A percentile compares a stretch with the other conserved stretches of the same genome.
phyloP scores from a whole-genome alignment of 1,140 invertebrate genomes.

The Lepidostoma basale region DNA sequence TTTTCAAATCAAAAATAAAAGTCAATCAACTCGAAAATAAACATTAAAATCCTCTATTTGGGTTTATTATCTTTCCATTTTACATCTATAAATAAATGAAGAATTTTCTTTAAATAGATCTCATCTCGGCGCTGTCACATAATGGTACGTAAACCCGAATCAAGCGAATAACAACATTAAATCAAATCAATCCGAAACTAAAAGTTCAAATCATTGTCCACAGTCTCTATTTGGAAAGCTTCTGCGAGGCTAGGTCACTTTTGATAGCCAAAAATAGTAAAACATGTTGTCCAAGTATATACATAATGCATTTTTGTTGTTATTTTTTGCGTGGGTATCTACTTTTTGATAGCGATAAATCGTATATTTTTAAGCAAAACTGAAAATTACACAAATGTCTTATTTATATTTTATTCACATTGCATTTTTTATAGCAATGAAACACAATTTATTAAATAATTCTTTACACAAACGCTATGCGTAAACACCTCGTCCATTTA shows the following conservation, averaged over 20 bases:
- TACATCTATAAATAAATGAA: conserved; percentile 34
- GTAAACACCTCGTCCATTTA: conserved; percentile 31
- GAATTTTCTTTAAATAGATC: conserved; percentile 34
- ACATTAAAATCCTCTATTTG: conserved; percentile 14
- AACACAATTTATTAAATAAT: background rate
- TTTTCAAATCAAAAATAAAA: conserved; percentile 13
- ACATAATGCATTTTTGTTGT: conserved; percentile 37
- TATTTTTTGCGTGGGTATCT: conserved; percentile 29
- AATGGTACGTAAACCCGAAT: conserved; percentile 1
- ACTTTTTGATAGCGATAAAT: background rate
- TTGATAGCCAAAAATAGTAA: conserved; percentile 37
- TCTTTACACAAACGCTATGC: conserved; percentile 21
- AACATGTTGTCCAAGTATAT: conserved; percentile 34
- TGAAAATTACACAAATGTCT: background rate
- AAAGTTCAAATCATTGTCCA: conserved; percentile 10
- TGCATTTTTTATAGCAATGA: conserved; percentile 1
- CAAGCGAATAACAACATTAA: background rate
- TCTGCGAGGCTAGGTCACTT: conserved; percentile 3
- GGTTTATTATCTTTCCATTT: conserved; percentile 19
- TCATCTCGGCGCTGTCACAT: conserved; percentile 29
- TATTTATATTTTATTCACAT: background rate
- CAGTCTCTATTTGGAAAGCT: background rate
- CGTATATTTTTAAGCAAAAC: background rate
- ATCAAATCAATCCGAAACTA: background rate
- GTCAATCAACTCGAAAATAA: background rate